Evolutionary conservation across 1,140 invertebrate genomes (phyloP).

Genomic region (Caligus rogercresseyi): DNA sequence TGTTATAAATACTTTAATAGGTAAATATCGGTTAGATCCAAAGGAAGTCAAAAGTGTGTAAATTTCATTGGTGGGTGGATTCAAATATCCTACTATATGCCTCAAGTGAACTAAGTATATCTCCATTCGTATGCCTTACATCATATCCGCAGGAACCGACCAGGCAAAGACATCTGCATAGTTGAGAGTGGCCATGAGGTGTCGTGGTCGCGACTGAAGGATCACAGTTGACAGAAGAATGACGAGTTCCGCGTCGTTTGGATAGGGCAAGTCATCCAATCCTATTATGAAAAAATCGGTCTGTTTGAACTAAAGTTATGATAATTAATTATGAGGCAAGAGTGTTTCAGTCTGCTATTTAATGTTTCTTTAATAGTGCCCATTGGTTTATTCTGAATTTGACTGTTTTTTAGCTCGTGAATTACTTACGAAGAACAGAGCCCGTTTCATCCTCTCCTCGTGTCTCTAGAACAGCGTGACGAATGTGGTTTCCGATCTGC

Average conservation of each 20-base stretch:
- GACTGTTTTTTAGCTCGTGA: too few relatives aligned
- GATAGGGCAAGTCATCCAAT: conserved; percentile 3
- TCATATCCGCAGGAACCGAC: conserved; percentile 13
- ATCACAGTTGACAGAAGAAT: conserved; percentile 7
- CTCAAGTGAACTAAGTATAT: too few relatives aligned
- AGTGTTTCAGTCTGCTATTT: too few relatives aligned
- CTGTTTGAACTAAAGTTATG: not conserved
- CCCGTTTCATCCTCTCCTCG: not conserved
- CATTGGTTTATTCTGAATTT: too few relatives aligned
- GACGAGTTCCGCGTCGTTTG: conserved; percentile 8
- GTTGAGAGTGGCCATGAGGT: conserved; percentile 8
- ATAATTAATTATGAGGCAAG: not conserved
- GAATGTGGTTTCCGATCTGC: conserved; percentile 7
- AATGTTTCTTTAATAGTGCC: too few relatives aligned
- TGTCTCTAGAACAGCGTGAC: conserved; percentile 7
- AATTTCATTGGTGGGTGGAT: too few relatives aligned
- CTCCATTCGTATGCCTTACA: too few relatives aligned
- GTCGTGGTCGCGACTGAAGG: conserved; percentile 2
- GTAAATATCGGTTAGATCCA: too few relatives aligned
- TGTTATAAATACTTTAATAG: too few relatives aligned
- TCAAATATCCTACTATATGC: too few relatives aligned
- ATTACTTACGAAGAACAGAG: not conserved
- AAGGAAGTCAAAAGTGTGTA: too few relatives aligned
- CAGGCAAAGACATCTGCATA: conserved; percentile 16
- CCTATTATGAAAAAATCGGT: not conserved